Evolutionary conservation across 2,888 invertebrate species (phyloP).

Genomic region (Formica aserva): DNA sequence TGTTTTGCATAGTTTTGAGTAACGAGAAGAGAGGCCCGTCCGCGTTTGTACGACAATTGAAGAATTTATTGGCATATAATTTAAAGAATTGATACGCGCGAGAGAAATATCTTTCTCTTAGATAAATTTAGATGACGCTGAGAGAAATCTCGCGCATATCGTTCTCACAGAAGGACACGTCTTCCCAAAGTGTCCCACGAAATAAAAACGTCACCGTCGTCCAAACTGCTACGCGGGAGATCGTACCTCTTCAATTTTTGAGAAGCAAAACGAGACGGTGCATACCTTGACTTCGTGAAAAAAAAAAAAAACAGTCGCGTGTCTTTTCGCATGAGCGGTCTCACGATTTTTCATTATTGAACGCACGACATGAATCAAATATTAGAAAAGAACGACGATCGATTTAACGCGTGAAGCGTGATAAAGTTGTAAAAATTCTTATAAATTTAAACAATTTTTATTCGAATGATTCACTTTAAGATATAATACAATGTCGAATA

Average conservation of each 20-base stretch:
- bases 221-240: slow-evolving; percentile 48
- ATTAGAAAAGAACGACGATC: background rate
- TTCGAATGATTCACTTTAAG: background rate
- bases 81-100: slow-evolving; percentile 29
- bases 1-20: background rate
- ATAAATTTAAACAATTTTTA: background rate
- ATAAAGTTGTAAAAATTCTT: background rate
- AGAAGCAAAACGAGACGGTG: slow-evolving; percentile 52
- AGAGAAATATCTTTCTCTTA: slow-evolving; percentile 18
- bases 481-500: background rate
- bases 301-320: slow-evolving; percentile 11
- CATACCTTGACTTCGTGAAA: slow-evolving; percentile 33
- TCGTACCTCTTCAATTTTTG: slow-evolving; percentile 50
- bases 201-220: slow-evolving; percentile 54
- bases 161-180: slow-evolving; percentile 35
- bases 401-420: background rate
- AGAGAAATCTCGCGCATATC: slow-evolving; percentile 5
- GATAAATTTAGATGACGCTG: slow-evolving; percentile 36
- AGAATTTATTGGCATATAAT: slow-evolving; percentile 42
- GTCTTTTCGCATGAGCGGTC: slow-evolving; percentile 10
- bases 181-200: slow-evolving; percentile 34
- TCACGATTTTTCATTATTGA: slow-evolving; percentile 40
- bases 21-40: background rate
- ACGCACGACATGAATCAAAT: slow-evolving; percentile 7
- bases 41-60: background rate